These are phyloP conservation scores for Biston stratarius DNA, from an alignment of 2,888 invertebrate species.

Conservation along the genomic window DNA sequence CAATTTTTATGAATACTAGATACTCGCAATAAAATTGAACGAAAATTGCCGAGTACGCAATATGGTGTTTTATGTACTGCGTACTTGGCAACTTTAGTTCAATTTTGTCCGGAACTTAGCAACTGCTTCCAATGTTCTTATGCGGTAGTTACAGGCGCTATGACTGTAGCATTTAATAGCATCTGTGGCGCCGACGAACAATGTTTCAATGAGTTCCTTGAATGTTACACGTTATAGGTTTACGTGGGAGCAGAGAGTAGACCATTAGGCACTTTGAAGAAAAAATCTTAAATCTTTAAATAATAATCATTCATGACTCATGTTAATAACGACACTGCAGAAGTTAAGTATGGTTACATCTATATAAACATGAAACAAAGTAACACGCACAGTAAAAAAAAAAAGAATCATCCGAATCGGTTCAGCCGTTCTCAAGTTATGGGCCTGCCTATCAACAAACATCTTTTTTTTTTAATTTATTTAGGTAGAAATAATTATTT, in stretches of 20 bases:
- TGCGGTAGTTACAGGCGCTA: slow-evolving; percentile 25
- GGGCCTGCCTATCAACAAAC: no score
- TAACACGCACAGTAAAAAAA: no score
- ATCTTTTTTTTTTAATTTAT: no score
- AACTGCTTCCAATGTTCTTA: slow-evolving; percentile 7
- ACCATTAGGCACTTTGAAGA: not conserved
- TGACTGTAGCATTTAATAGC: slow-evolving; percentile 35
- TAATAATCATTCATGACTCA: no score
- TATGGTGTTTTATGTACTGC: not conserved
- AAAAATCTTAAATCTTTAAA: not conserved
- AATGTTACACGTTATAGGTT: slow-evolving; percentile 29
- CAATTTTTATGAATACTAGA: not conserved
- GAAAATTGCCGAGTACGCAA: not conserved
- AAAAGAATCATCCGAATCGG: no score
- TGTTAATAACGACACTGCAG: no score
- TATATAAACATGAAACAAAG: no score
- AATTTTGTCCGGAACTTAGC: slow-evolving; percentile 1
- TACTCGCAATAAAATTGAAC: not conserved
- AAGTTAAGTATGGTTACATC: no score
- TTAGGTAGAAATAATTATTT: no score
- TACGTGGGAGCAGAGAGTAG: slow-evolving; percentile 17
- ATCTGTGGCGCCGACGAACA: slow-evolving; percentile 41
- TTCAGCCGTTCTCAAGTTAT: no score
- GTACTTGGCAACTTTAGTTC: not conserved
- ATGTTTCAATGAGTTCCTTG: slow-evolving; percentile 38